Evolutionary conservation across 2,113 vertebrate genomes (phyloP).

Genomic region (Hydropotes inermis): DNA sequence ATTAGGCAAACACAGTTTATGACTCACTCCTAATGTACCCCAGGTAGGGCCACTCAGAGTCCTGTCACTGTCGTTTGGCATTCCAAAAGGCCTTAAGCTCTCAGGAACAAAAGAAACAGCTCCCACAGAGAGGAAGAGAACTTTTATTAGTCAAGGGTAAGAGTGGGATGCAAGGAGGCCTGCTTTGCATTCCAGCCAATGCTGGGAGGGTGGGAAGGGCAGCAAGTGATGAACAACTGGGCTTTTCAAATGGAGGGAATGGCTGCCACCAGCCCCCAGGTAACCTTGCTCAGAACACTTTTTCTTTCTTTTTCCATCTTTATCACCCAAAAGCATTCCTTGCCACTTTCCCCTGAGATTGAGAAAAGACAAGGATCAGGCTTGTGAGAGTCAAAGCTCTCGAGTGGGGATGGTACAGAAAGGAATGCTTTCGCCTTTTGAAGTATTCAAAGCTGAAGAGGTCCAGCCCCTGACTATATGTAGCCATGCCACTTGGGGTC

Average conservation of each 20-base stretch:
- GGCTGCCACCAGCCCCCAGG: background rate
- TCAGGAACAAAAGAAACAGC: background rate
- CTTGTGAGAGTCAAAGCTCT: background rate
- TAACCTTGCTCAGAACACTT: background rate
- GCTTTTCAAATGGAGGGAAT: background rate
- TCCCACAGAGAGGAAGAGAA: background rate
- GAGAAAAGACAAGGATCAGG: background rate
- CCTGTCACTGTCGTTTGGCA: background rate
- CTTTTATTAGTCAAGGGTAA: background rate
- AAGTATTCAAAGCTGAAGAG: background rate
- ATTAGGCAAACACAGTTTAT: background rate
- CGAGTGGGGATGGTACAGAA: background rate
- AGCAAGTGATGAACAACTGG: rapidly evolving
- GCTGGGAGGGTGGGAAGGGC: background rate
- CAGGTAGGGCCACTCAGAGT: background rate
- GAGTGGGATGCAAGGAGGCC: background rate
- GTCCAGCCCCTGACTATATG: background rate
- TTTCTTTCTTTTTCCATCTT: background rate
- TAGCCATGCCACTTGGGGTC: background rate
- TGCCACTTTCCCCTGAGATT: background rate
- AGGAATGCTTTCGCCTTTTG: background rate
- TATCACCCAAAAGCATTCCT: background rate
- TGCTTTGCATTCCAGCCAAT: background rate
- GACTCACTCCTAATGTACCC: background rate
- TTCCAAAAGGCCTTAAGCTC: background rate